These are phyloP conservation scores for Rhyacophila evoluta DNA, from an alignment of 2,888 invertebrate species.

Conservation along the genomic window DNA sequence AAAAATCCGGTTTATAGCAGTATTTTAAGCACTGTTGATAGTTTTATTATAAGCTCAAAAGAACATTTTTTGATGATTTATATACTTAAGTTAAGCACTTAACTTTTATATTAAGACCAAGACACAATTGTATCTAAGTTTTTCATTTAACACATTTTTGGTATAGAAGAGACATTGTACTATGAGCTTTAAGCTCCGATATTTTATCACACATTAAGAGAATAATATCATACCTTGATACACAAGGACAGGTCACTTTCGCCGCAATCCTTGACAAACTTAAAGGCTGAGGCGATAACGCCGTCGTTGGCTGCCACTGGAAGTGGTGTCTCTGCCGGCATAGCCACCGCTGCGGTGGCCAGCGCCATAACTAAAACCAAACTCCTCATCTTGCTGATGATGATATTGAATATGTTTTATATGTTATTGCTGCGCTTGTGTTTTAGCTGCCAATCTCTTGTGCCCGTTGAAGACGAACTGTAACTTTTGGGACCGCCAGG, in stretches of 20 bases:
- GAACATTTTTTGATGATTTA: too few relatives aligned
- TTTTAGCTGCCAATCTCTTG: conserved; percentile 30
- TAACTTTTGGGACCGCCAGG: conserved; percentile 41
- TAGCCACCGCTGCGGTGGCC: conserved; percentile 64
- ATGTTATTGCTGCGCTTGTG: conserved; percentile 1
- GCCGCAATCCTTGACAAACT: conserved; percentile 79
- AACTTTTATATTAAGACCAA: too few relatives aligned
- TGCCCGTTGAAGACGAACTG: conserved; percentile 48
- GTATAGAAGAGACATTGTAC: too few relatives aligned
- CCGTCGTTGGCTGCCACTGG: conserved; percentile 69
- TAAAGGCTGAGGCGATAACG: conserved; percentile 73
- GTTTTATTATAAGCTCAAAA: too few relatives aligned
- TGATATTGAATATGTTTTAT: conserved; percentile 1
- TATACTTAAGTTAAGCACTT: too few relatives aligned
- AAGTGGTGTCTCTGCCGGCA: conserved; percentile 59
- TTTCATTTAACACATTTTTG: too few relatives aligned
- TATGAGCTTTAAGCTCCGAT: not conserved
- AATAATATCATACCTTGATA: conserved; percentile 74
- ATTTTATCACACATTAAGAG: not conserved
- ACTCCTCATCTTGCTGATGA: conserved; percentile 63
- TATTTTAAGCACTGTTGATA: too few relatives aligned
- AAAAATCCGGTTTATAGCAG: too few relatives aligned
- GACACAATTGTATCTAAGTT: too few relatives aligned
- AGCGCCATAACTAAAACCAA: conserved; percentile 66
- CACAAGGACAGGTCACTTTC: conserved; percentile 77